Conservation (phyloP, 2,797 vertebrate species). For the Diplodus sargus region DNA sequence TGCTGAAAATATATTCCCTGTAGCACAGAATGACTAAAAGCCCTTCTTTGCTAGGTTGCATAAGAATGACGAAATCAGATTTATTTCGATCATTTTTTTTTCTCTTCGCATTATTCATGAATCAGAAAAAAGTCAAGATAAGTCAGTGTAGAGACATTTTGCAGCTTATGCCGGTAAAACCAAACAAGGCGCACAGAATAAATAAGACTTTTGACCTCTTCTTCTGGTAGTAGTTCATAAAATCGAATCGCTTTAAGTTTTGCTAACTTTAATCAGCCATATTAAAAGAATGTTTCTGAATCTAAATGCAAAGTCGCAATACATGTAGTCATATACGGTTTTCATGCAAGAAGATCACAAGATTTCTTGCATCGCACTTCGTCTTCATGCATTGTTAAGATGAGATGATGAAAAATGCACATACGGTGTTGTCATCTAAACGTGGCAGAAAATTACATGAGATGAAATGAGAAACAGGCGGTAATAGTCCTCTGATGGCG, state of each 20-base stretch:
- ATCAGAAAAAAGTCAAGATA: background rate
- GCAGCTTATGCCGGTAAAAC: background rate
- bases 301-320: background rate
- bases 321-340: background rate
- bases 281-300: background rate
- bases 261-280: background rate
- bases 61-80: background rate
- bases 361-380: background rate
- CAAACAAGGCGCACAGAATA: background rate
- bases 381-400: constrained; percentile 9
- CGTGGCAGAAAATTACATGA: constrained; percentile 24
- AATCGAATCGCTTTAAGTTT: background rate
- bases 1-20: constrained; percentile 10
- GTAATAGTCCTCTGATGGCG: constrained; percentile 42
- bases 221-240: background rate
- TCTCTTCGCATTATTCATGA: background rate
- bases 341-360: background rate
- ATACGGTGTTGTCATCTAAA: background rate
- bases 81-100: background rate
- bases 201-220: background rate
- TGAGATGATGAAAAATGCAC: constrained; percentile 39
- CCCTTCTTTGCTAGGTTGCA: background rate
- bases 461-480: constrained; percentile 41
- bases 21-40: background rate
- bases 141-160: background rate